Percentiles rank a stretch among this genome's conserved stretches.
Conservation (phyloP, 2,888 invertebrate species). For the Odontocolon sp. region DNA sequence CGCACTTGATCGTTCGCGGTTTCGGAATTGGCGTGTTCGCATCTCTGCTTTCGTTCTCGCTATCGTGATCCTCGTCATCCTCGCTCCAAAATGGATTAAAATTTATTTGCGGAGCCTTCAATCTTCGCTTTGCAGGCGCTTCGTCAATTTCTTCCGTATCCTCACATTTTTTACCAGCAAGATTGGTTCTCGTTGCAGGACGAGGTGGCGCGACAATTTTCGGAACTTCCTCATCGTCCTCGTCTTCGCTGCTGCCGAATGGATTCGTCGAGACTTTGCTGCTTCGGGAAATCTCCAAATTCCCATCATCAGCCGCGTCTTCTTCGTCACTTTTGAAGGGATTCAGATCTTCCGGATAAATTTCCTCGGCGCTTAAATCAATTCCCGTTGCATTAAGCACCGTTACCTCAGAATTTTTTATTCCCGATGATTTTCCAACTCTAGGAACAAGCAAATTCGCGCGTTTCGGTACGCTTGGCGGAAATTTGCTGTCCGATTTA, state of each 20-base stretch:
- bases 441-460: background rate
- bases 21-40: constrained; percentile 80
- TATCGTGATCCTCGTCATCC: constrained; percentile 83
- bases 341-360: constrained; percentile 91
- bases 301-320: constrained; percentile 80
- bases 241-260: constrained; percentile 83
- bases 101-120: constrained; percentile 83
- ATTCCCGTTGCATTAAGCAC: constrained; percentile 59
- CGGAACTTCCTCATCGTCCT: constrained; percentile 40
- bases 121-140: constrained; percentile 69
- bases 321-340: constrained; percentile 90
- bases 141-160: constrained; percentile 50
- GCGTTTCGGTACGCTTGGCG: constrained; percentile 31
- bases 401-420: constrained; percentile 30
- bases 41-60: constrained; percentile 38
- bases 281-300: constrained; percentile 30
- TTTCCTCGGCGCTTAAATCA: constrained; percentile 66
- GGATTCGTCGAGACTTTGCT: constrained; percentile 83
- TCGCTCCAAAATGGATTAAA: constrained; percentile 90
- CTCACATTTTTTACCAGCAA: constrained; percentile 59
- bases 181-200: constrained; percentile 74
- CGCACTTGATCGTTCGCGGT: constrained; percentile 81
- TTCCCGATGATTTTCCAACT: background rate
- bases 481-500: background rate
- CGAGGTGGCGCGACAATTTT: constrained; percentile 74